A percentile compares a stretch with the other conserved stretches of the same genome.
Conservation (phyloP, 2,888 invertebrate genomes). For the Euzophera pinguis region DNA sequence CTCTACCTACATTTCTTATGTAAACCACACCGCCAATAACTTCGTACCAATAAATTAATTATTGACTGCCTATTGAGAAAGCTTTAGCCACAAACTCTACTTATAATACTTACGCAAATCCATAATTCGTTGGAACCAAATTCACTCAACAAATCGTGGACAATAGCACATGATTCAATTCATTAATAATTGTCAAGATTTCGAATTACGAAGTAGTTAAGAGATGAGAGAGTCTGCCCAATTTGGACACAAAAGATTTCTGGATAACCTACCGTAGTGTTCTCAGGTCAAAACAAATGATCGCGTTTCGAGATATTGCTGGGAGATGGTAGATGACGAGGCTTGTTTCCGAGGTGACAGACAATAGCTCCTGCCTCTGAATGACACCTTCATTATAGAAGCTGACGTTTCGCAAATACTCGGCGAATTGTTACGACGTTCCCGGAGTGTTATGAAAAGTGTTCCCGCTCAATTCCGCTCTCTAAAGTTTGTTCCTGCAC, state of each 20-base stretch:
- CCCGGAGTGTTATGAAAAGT: constrained; percentile 37
- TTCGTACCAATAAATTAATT: constrained; percentile 29
- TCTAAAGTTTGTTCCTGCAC: constrained; percentile 29
- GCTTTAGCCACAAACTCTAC: constrained; percentile 33
- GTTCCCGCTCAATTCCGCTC: constrained; percentile 29
- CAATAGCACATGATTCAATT: constrained; percentile 36
- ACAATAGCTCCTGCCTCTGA: constrained; percentile 55
- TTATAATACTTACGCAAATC: constrained; percentile 41
- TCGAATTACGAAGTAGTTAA: constrained; percentile 16
- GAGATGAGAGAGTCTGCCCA: constrained; percentile 6
- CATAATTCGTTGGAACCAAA: constrained; percentile 33
- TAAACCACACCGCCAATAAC: too few species aligned
- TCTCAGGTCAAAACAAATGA: constrained; percentile 32
- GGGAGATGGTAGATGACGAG: constrained; percentile 30
- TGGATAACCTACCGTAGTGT: constrained; percentile 30
- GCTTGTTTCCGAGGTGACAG: constrained; percentile 39
- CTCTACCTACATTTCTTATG: too few species aligned
- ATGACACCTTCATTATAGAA: constrained; percentile 65
- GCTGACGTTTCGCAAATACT: constrained; percentile 61
- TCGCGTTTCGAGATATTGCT: constrained; percentile 11
- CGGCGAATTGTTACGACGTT: constrained; percentile 45
- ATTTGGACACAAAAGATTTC: constrained; percentile 35
- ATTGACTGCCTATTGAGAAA: constrained; percentile 32
- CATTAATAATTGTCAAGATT: constrained; percentile 52
- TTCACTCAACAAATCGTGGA: constrained; percentile 33